Evolutionary conservation across 2,113 vertebrate species (phyloP), one percentile per base, ranked within the genome.

Genomic region (Sprattus sprattus): DNA sequence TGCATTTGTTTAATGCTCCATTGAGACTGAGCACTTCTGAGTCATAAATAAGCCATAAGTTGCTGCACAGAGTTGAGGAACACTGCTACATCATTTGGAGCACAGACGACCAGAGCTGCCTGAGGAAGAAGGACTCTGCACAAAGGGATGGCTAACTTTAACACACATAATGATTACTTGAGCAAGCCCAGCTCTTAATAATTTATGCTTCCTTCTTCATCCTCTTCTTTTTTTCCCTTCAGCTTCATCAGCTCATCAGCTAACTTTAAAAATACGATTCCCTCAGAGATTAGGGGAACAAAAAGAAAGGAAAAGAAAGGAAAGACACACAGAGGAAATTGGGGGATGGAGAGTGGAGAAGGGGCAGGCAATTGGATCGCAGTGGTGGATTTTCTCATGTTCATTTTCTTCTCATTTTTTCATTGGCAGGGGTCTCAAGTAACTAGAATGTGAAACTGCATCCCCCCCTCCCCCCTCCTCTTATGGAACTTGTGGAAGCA

Each of bases 181-280:
- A 80, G 75, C 81, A 84, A 90, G 86, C 82, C 81, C 28, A 39
- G 45, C 46, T 52, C 82, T 92, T 83, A 92, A 93, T 91, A 89
- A 88, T 88, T 84, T 80, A 92, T 89, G 88, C 45, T 67, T 45
- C 83, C 91, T 86, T 91, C 88, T 83, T 85, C 86, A 57, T 71
- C 64, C 13, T 71, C n/a, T 71, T 71, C 64, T 39, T 39, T 39
- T 39, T 39, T 39, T 39, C 39, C 39, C 39, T 39, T 39, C 39
- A 39, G 39, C 39, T 39, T 39, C 64, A 25, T 32, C 64, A 25
- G 64, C 83, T 91, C 89, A 86, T 91, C 32, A 25, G 85, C 81
- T 11, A 89, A 87, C 83, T 86, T 88, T 85, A 83, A 88, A 89
- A 88, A 90, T 82, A 85, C 82, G 84, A 90, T 89, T 89, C 85